Evolutionary conservation across 2,888 invertebrate genomes (phyloP), one percentile per base, ranked within the genome.

Genomic region (Chaetoderma sp.): DNA sequence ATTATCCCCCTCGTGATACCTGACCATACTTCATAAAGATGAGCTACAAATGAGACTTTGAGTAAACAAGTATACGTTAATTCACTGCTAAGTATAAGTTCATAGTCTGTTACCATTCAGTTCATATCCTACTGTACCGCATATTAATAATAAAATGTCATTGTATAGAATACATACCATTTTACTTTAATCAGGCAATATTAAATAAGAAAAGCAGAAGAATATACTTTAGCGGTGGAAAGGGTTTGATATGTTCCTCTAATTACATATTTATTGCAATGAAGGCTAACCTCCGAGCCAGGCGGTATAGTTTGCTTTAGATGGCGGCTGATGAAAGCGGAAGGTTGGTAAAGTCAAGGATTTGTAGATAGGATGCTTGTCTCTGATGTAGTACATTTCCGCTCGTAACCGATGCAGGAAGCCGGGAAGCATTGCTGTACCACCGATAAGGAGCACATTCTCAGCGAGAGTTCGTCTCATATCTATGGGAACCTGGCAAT

Each of bases 371-470:
- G 82, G 79, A 73, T 89, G 89, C 28, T 89, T 86, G n/a, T 92
- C 83, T n/a, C n/a, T n/a, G 49, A 94, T 89, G 64, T 89, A 81
- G 33, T 90, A 88, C 62, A 98, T 88, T 87, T 98, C 98, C 1
- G 90, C 88, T 72, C 91, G 90, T 1, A 98, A 88, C 60, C 98
- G 90, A 25, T 93, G 90, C 79, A 91, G 90, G 77, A 98, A 92
- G 0, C 98, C 98, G 60, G 92, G 92, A 71, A 93, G 88, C 90
- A 93, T 92, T 0, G 92, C 89, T 1, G 93, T 92, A 13, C 98
- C 98, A 36, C 98, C 98, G 61, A 93, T 91, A 23, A 98, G 87
- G 61, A 98, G 88, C 73, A 98, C 90, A 87, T 94, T 95, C 83
- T 92, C 92, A 0, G 94, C 92, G 44, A 98, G 88, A 55, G 89